Base-by-base conservation (phyloP, 2,888 invertebrate genomes). In the Sphinx pinastri region DNA sequence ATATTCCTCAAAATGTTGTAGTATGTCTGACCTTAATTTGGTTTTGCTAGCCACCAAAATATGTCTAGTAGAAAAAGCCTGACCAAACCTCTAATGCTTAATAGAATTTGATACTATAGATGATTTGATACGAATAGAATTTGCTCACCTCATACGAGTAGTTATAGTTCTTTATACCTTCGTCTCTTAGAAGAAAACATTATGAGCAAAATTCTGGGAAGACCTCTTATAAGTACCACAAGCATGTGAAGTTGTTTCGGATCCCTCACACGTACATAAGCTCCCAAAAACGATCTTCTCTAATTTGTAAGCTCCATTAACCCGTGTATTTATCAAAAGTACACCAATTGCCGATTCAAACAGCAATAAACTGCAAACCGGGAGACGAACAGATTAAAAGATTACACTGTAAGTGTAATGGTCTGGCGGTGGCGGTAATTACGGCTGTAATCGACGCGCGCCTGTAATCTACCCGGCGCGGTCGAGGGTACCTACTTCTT, bases 361-460 rank as follows among this genome's bases (percentile, higher is more conserved):
- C 49, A 57, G 68, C 45, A 55, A 16, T 52, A 55, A 57, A 57
- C 78, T 77, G 77, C 76, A 72, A 81, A 78, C 47, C 63, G 49
- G 47, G 63, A 80, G 73, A 76, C 77, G 76, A 78, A 79, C 78
- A 81, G 81, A 84, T 82, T 79, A 78, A 71, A 70, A 72, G 81
- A 84, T 81, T 76, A 79, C 75, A 75, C 80, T 79, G 79, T 75
- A 74, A 71, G 72, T 73, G 68, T 74, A 75, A 75, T 77, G 74
- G 76, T 59, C 59, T 69, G 70, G 67, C 76, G 74, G 73, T 71
- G 73, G 60, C 60, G 73, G 75, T 73, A 77, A 77, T 78, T 77
- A 76, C 73, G 71, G 71, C 67, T 31, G 55, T 55, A 68, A 63
- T 63, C 63, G 63, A 47, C 47, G 49, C 63, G 12, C 19, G 7